These are phyloP conservation scores for Drosophila percnosoma DNA, from an alignment of 2,888 invertebrate species.

Conservation along the genomic window DNA sequence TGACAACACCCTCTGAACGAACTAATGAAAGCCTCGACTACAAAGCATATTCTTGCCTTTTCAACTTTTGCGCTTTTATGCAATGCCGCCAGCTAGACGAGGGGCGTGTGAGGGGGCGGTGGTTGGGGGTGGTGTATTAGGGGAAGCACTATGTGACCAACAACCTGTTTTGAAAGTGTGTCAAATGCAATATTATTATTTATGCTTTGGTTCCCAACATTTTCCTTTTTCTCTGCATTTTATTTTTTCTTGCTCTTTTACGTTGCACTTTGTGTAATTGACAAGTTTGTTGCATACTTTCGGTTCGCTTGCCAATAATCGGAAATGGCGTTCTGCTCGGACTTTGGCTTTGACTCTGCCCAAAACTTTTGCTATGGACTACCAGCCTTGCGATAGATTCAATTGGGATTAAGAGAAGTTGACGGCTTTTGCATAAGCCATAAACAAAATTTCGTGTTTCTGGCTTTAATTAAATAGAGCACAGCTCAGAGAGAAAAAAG, in stretches of 20 bases:
- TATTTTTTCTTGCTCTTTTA: constrained; percentile 33
- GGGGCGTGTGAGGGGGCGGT: not conserved
- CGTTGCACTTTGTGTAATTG: constrained; percentile 71
- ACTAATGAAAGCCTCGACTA: constrained; percentile 70
- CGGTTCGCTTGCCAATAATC: constrained; percentile 52
- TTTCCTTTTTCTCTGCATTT: constrained; percentile 6
- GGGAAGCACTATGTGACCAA: constrained; percentile 9
- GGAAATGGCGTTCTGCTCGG: constrained; percentile 23
- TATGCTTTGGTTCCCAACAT: constrained; percentile 49
- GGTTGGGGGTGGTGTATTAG: not conserved
- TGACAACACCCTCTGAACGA: constrained; percentile 55
- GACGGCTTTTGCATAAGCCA: constrained; percentile 14
- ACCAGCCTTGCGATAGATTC: constrained; percentile 11
- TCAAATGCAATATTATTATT: constrained; percentile 75
- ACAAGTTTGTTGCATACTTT: constrained; percentile 68
- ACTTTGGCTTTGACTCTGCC: constrained; percentile 12
- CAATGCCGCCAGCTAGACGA: constrained; percentile 48
- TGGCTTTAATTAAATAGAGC: constrained; percentile 23
- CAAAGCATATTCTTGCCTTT: constrained; percentile 71
- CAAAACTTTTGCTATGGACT: constrained; percentile 25
- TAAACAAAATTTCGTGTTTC: constrained; percentile 3
- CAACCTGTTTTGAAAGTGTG: constrained; percentile 58
- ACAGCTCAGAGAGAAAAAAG: not conserved
- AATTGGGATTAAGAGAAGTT: constrained; percentile 19
- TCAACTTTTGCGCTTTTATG: constrained; percentile 69